A percentile compares a stretch with the other conserved stretches of the same genome.
phyloP scores from a whole-genome alignment of 2,888 invertebrate genomes.

The Opisthograptis luteolata region DNA sequence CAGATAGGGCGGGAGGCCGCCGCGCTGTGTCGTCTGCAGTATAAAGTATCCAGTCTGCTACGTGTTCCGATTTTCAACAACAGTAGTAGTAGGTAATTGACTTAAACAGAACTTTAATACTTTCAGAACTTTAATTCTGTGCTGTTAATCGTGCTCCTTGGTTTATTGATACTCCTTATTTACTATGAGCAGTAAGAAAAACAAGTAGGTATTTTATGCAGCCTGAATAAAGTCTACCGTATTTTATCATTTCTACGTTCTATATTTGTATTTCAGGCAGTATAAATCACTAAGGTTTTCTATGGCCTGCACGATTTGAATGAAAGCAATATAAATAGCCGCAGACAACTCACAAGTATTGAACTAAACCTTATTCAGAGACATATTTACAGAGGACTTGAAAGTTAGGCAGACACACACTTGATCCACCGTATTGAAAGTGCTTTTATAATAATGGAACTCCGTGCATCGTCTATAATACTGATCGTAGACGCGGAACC shows the following conservation, averaged over 20 bases:
- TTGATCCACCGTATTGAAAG: slow-evolving; percentile 9
- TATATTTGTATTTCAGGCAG: no score
- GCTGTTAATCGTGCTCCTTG: slow-evolving; percentile 1
- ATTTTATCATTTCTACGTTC: no score
- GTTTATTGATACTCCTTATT: not conserved
- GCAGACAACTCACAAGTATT: not conserved
- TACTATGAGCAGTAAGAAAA: no score
- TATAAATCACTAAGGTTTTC: not conserved
- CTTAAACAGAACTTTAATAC: no score
- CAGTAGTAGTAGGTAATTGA: no score
- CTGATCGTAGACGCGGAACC: not conserved
- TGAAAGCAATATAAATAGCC: not conserved
- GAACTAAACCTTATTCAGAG: slow-evolving; percentile 3
- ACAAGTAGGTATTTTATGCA: no score
- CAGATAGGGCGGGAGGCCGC: slow-evolving; percentile 20
- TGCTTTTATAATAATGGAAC: slow-evolving; percentile 9
- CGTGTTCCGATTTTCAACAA: slow-evolving; percentile 8
- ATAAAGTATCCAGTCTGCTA: slow-evolving; percentile 11
- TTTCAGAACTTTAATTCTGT: no score
- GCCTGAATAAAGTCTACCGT: no score
- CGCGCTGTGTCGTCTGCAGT: slow-evolving; percentile 10
- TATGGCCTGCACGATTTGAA: not conserved
- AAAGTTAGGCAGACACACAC: slow-evolving; percentile 2
- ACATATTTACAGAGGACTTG: slow-evolving; percentile 10
- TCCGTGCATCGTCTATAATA: slow-evolving; percentile 9